Evolutionary conservation across 2,797 vertebrate genomes (phyloP).

Genomic region (Sphenopsis melanotis): DNA sequence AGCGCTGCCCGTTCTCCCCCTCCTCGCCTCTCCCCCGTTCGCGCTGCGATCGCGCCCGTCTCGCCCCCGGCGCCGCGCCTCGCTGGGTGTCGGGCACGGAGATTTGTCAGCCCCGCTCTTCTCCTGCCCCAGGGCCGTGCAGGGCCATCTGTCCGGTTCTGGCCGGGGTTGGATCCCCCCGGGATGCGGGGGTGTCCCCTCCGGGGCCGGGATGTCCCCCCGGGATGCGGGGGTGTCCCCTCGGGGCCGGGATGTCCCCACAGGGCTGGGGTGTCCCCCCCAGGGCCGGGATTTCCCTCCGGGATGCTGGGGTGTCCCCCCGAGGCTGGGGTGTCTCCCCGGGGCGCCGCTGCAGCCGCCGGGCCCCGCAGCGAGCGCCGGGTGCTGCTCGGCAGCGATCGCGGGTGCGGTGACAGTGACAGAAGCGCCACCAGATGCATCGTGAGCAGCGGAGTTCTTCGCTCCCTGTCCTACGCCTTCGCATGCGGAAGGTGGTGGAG

Average conservation of each 20-base stretch:
- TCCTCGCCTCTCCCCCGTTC: background rate
- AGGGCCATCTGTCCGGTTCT: background rate
- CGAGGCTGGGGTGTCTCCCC: too few species aligned
- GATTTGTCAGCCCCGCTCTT: background rate
- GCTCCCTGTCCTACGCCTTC: conserved; percentile 25
- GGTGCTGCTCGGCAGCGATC: background rate
- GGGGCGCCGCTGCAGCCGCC: background rate
- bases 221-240: background rate
- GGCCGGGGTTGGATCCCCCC: background rate
- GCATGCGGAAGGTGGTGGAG: conserved; percentile 29
- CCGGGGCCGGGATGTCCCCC: background rate
- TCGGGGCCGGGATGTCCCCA: background rate
- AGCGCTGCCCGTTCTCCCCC: background rate
- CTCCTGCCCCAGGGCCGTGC: background rate
- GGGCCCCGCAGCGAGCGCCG: background rate
- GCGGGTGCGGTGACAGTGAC: background rate
- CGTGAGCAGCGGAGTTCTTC: conserved; percentile 13
- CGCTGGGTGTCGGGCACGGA: background rate
- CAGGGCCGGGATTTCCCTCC: too few species aligned
- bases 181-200: background rate
- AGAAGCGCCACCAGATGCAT: conserved; percentile 20
- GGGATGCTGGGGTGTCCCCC: background rate
- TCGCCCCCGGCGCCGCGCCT: background rate
- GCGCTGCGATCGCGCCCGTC: background rate
- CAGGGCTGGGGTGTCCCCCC: too few species aligned